Conservation (phyloP, 2,113 vertebrate genomes). For the Cavia aperea region DNA sequence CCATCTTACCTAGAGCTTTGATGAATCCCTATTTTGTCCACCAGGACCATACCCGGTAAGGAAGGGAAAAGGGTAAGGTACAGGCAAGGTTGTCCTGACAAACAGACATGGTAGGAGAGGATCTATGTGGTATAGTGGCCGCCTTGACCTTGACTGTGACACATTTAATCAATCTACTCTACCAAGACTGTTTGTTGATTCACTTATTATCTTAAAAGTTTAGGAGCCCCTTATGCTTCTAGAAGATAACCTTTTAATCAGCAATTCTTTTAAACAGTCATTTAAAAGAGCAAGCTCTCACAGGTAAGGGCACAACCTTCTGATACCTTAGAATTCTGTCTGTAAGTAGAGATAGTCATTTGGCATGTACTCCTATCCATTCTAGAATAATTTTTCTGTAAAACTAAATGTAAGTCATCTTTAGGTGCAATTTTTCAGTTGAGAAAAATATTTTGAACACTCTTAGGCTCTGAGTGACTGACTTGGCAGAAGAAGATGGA, state of each 20-base stretch:
- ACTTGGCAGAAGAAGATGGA: neutral
- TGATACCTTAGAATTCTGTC: neutral
- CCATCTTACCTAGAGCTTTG: neutral
- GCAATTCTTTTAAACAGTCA: neutral
- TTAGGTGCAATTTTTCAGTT: neutral
- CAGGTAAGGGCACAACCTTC: neutral
- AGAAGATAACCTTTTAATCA: neutral
- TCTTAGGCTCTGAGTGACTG: neutral
- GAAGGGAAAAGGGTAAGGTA: neutral
- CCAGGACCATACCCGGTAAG: neutral
- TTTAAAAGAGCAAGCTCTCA: neutral
- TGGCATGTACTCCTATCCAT: neutral
- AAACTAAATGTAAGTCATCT: slow-evolving; percentile 14
- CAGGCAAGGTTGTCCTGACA: neutral
- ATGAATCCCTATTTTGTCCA: neutral
- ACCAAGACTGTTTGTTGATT: neutral
- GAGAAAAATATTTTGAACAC: neutral
- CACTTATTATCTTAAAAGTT: neutral
- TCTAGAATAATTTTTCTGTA: neutral
- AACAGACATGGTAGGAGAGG: neutral
- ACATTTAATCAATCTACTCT: neutral
- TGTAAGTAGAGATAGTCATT: neutral
- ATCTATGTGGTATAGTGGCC: accelerated
- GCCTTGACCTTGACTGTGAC: neutral
- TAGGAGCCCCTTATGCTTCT: neutral